phyloP scores from a whole-genome alignment of 2,113 vertebrate species.

The Perca fluviatilis region DNA sequence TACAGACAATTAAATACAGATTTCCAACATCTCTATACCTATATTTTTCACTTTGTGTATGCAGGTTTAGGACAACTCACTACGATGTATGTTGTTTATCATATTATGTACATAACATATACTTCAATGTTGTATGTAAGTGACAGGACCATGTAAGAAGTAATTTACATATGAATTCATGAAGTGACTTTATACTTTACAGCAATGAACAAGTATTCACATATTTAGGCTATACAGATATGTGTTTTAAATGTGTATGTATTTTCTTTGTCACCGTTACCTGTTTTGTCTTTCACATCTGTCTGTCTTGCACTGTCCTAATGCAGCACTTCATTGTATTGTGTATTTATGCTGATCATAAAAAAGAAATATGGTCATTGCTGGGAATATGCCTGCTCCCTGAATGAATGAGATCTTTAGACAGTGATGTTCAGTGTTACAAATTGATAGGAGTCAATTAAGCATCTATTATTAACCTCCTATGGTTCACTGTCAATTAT shows the following conservation, averaged over 20 bases:
- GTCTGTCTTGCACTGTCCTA: neutral
- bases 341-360: conserved; percentile 44
- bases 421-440: conserved; percentile 76
- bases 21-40: neutral
- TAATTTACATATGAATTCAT: too few relatives aligned
- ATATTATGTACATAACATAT: neutral
- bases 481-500: conserved; percentile 87
- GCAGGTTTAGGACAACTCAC: neutral
- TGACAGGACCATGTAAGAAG: neutral
- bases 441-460: conserved; percentile 86
- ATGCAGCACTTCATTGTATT: conserved; percentile 16
- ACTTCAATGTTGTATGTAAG: neutral
- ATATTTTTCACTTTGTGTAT: neutral
- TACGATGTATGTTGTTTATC: neutral
- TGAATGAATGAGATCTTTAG: conserved; percentile 63
- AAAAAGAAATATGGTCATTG: conserved; percentile 50
- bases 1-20: neutral
- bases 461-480: conserved; percentile 87
- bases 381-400: conserved; percentile 50
- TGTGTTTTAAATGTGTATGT: neutral
- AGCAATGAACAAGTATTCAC: neutral
- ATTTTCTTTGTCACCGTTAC: neutral
- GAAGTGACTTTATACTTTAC: neutral
- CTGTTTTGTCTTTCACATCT: neutral
- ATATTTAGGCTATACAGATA: neutral